Evolutionary conservation across 2,888 invertebrate species (phyloP), one percentile per base, ranked within the genome.

Genomic region (Acronicta aceris): DNA sequence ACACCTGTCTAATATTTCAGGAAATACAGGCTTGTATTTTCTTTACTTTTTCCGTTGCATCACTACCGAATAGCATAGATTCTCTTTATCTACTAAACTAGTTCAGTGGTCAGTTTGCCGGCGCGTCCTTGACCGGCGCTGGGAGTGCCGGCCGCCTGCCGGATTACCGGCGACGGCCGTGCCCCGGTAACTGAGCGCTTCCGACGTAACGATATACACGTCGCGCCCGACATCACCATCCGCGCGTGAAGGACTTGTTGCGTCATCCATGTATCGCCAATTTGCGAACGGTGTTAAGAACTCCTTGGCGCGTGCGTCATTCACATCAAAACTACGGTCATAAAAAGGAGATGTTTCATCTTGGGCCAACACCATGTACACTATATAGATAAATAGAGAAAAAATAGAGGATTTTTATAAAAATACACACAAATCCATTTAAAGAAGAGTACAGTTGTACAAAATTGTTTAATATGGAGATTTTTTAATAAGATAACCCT

Each of bases 81-180:
- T 60, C 45, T 43, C 53, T 53, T 65, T 70, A 70, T 45, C 46
- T 52, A 27, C 12, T 40, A 51, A 70, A 70, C 43, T 70, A 62
- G 57, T 30, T 70, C 61, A 57, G 57, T 65, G 38, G 57, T 65
- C 69, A 41, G 56, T 21, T 36, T 27, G 10, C 42, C 38, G 46
- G 16, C 13, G 55, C 65, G 74, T 47, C 75, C 75, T 75, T 75
- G 75, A 73, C 73, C 75, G 30, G 55, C 15, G 50, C 12, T 16
- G 72, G 74, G 74, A 59, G 72, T 45, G 74, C 46, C 58, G 9
- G 47, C 25, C 38, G 55, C 16, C 33, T 15, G 30, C 50, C 67
- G 62, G 61, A 45, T 30, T 16, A 13, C 61, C 66, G 55, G 40
- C 36, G 47, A 9, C 47, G n/a, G 61, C 33, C 40, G 38, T 38